Evolutionary conservation across 1,140 invertebrate genomes (phyloP), one percentile per base, ranked within the genome.

Genomic region (Centruroides vittatus): DNA sequence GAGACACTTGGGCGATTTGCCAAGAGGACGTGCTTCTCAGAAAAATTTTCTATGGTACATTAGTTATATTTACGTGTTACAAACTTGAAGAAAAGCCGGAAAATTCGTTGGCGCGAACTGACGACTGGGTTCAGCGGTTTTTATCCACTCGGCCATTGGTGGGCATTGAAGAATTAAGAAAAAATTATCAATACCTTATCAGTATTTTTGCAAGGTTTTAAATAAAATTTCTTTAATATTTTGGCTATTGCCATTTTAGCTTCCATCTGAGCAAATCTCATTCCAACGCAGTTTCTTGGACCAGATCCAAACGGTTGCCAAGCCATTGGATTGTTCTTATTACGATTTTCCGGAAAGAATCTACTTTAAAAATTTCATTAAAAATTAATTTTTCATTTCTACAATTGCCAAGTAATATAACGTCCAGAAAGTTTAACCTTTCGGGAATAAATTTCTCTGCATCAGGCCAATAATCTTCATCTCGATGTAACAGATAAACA

Each of bases 231-330:
- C 0, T 4, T 63, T 58, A 65, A 13, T 5, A 65, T n/a, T 55
- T 47, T 23, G 12, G 61, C 61, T 35, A 62, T 12, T 59, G 61
- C 61, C 23, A 62, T 13, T 23, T 62, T 65, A 48, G 41, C 54
- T 55, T 64, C 62, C 9, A 65, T n/a, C 23, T 62, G 48, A n/a
- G 62, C 64, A 34, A 65, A 59, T 58, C 50, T 55, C 48, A 23
- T 49, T 5, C 63, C 64, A 9, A 65, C 51, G 63, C 79, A 81
- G 63, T 73, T 73, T 41, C 78, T 64, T 8, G 78, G 79, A n/a
- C 80, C 79, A 35, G 67, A 65, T n/a, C 79, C 80, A 67, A 81
- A 81, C 5, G 79, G 74, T 4, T 77, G 52, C 62, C 70, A 80
- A 0, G 69, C 63, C 46, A 71, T 70, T 6, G 73, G 70, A 41